phyloP scores from a whole-genome alignment of 2,888 invertebrate genomes.

The Ditylenchus weischeri region DNA sequence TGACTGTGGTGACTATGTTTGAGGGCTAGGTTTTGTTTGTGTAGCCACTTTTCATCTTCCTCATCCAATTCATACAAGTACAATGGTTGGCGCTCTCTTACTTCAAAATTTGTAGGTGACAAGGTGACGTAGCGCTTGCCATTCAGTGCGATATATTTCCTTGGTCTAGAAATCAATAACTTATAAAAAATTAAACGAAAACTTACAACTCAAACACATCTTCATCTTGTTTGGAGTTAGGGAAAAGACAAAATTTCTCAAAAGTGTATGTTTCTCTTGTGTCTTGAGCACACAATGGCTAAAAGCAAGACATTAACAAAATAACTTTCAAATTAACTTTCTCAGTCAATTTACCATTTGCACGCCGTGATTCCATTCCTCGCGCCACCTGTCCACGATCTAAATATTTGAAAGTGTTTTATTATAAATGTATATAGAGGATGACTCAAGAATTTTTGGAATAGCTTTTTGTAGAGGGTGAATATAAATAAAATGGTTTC shows the following conservation, averaged over 20 bases:
- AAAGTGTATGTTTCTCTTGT: neutral
- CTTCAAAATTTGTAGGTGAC: constrained; percentile 8
- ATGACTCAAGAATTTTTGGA: too few relatives aligned
- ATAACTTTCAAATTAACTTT: too few relatives aligned
- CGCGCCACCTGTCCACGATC: constrained; percentile 38
- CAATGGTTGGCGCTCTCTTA: neutral
- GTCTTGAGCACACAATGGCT: constrained; percentile 10
- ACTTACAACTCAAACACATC: constrained; percentile 24
- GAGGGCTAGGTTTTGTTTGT: constrained; percentile 21
- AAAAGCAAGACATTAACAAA: too few relatives aligned
- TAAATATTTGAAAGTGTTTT: constrained; percentile 1
- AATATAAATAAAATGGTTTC: too few relatives aligned
- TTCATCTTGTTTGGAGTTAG: neutral
- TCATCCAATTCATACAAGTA: constrained; percentile 33
- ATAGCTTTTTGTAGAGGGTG: too few relatives aligned
- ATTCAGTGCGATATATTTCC: constrained; percentile 11
- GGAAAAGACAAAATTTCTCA: constrained; percentile 12
- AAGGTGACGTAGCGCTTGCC: neutral
- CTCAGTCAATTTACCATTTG: constrained; percentile 27
- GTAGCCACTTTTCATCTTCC: constrained; percentile 31
- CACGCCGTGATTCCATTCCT: constrained; percentile 45
- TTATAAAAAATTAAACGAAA: constrained; percentile 25
- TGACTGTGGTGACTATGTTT: neutral
- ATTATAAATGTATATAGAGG: too few relatives aligned
- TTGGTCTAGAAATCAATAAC: constrained; percentile 14